Evolutionary conservation across 2,888 invertebrate genomes (phyloP).

Genomic region (Eilema depressum): DNA sequence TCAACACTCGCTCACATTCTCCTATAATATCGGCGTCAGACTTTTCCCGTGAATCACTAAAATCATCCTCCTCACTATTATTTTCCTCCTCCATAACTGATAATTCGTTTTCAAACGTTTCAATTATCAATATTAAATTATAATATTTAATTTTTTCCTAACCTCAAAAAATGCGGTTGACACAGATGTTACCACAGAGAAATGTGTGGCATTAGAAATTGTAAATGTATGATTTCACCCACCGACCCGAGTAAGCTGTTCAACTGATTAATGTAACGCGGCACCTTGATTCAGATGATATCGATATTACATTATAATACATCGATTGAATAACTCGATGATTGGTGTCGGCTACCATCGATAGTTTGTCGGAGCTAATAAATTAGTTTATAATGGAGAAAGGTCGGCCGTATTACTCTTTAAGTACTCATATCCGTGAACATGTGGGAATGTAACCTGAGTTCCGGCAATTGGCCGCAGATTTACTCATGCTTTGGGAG

Average conservation of each 20-base stretch:
- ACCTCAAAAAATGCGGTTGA: no score
- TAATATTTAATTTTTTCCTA: no score
- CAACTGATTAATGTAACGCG: slow-evolving; percentile 36
- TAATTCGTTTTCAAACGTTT: no score
- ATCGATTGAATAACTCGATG: slow-evolving; percentile 38
- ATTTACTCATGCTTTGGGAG: background rate
- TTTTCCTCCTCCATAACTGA: no score
- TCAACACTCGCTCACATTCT: no score
- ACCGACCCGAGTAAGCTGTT: slow-evolving; percentile 24
- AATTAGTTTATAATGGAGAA: slow-evolving; percentile 35
- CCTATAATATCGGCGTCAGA: no score
- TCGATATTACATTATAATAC: background rate
- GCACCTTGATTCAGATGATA: slow-evolving; percentile 31
- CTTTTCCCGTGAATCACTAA: no score
- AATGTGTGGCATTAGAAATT: slow-evolving; percentile 45
- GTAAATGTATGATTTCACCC: slow-evolving; percentile 35
- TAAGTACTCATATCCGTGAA: slow-evolving; percentile 28
- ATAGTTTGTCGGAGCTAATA: slow-evolving; percentile 25
- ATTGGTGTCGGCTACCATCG: slow-evolving; percentile 39
- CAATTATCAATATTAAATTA: no score
- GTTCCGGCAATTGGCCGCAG: background rate
- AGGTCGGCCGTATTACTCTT: slow-evolving; percentile 23
- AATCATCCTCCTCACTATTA: no score
- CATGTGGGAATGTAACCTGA: slow-evolving; percentile 17
- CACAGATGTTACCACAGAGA: no score